Conservation (phyloP, 2,113 vertebrate species). For the Pipra filicauda region DNA sequence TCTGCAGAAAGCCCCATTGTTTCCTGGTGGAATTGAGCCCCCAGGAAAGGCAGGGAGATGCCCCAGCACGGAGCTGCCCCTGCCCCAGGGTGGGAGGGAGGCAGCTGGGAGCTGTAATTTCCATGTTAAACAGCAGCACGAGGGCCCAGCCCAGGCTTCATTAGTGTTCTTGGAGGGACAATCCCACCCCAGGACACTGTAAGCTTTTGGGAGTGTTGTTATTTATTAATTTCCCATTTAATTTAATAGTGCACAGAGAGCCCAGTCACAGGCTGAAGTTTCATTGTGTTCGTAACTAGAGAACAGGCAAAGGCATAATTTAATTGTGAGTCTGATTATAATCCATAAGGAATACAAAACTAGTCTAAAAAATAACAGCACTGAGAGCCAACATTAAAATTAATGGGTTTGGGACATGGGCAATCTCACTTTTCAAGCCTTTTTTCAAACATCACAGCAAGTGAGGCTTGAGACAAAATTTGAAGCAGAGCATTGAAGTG, state of each 20-base stretch:
- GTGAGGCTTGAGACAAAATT: neutral
- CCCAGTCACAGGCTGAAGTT: neutral
- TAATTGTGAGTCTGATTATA: neutral
- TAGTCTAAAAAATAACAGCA: neutral
- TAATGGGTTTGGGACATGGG: neutral
- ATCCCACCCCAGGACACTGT: neutral
- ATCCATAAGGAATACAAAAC: neutral
- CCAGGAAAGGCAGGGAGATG: neutral
- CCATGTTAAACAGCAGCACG: neutral
- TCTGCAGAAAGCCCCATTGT: neutral
- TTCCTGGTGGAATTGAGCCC: neutral
- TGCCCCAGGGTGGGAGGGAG: neutral
- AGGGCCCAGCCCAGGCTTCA: neutral
- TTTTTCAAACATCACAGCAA: neutral
- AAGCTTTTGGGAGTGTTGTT: neutral
- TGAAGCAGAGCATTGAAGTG: neutral
- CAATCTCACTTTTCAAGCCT: neutral
- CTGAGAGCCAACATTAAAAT: neutral
- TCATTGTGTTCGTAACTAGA: neutral
- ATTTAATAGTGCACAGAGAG: neutral
- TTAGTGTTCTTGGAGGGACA: neutral
- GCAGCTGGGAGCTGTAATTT: neutral
- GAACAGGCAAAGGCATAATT: neutral
- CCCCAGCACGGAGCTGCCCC: neutral
- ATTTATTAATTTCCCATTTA: neutral